Percentiles rank a stretch among this genome's conserved stretches.
Conservation (phyloP, 2,797 vertebrate genomes). For the Anguilla obscura region DNA sequence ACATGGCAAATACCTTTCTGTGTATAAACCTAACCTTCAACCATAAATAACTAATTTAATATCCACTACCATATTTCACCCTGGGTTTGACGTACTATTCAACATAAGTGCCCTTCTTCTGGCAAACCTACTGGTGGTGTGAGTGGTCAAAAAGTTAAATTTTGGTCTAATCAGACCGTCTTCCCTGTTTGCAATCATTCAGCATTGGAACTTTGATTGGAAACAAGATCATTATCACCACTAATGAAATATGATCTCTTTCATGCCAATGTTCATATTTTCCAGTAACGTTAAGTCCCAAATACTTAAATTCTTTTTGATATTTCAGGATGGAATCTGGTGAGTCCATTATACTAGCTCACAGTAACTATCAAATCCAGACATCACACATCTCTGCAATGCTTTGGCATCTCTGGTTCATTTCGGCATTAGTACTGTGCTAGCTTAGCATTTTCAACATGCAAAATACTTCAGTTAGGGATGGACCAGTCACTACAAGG, state of each 20-base stretch:
- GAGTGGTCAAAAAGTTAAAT: neutral
- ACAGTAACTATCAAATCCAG: no score
- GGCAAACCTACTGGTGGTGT: neutral
- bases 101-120: neutral
- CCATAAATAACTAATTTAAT: neutral
- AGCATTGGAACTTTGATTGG: neutral
- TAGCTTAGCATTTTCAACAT: no score
- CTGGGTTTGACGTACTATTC: neutral
- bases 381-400: no score
- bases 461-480: no score
- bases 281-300: no score
- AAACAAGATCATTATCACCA: neutral
- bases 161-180: neutral
- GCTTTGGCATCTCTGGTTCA: no score
- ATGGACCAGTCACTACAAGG: no score
- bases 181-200: neutral
- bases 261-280: neutral
- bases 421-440: no score
- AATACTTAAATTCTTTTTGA: no score
- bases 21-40: neutral
- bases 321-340: no score
- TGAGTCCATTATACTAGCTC: no score
- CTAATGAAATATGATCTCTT: neutral
- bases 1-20: neutral
- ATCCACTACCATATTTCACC: neutral